Evolutionary conservation across 2,113 vertebrate species (phyloP).

Genomic region (Pogona vitticeps): DNA sequence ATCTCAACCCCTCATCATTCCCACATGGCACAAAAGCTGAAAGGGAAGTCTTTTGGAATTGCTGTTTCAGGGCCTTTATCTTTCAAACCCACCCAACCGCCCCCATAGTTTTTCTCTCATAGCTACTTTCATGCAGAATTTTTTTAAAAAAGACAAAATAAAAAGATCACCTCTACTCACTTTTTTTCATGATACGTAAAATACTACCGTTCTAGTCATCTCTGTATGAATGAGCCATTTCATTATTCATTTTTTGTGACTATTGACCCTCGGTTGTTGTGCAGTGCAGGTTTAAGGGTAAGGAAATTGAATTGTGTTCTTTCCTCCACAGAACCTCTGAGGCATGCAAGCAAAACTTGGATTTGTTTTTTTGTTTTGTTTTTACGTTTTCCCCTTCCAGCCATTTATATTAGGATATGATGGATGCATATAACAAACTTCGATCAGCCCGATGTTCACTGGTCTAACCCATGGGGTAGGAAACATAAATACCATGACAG

Average conservation of each 20-base stretch:
- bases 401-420: neutral
- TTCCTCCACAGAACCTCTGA: neutral
- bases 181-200: conserved; percentile 7
- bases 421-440: conserved; percentile 9
- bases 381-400: neutral
- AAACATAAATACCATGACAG: conserved; percentile 9
- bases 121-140: conserved; percentile 2
- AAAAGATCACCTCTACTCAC: neutral
- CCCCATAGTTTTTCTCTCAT: too few relatives aligned
- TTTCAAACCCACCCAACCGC: too few relatives aligned
- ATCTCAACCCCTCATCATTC: neutral
- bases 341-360: neutral
- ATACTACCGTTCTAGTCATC: conserved; percentile 3
- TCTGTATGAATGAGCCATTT: neutral
- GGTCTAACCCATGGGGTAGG: neutral
- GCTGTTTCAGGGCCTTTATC: neutral
- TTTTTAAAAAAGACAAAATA: conserved; percentile 25
- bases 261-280: conserved; percentile 24
- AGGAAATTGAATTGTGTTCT: conserved; percentile 24
- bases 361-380: neutral
- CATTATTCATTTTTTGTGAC: neutral
- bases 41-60: neutral
- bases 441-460: neutral
- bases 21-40: neutral
- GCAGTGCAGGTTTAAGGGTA: neutral